Evolutionary conservation across 1,140 invertebrate species (phyloP).

Genomic region (Drusus annulatus): DNA sequence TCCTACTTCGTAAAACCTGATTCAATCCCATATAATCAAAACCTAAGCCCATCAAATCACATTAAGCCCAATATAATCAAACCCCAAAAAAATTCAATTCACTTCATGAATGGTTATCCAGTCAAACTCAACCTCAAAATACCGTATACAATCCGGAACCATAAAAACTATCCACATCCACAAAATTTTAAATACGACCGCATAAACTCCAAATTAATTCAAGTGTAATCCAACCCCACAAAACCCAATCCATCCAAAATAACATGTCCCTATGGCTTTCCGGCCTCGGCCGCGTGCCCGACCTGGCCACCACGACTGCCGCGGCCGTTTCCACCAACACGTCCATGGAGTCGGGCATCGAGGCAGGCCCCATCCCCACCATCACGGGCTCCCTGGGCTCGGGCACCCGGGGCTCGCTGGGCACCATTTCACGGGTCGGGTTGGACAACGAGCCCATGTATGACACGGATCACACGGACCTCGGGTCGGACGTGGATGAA

Average conservation of each 20-base stretch:
- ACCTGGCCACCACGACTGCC: constrained; percentile 63
- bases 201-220: no score
- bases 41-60: no score
- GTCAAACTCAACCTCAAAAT: no score
- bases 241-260: neutral
- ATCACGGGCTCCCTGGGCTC: constrained; percentile 77
- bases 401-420: constrained; percentile 72
- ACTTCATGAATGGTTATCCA: no score
- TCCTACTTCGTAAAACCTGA: no score
- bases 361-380: constrained; percentile 76
- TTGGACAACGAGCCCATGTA: constrained; percentile 75
- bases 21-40: no score
- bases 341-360: constrained; percentile 71
- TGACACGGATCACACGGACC: constrained; percentile 83
- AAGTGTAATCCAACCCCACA: no score
- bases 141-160: no score
- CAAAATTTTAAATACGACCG: no score
- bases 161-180: no score
- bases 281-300: constrained; percentile 60
- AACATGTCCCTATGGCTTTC: constrained; percentile 68
- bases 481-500: constrained; percentile 83
- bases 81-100: no score
- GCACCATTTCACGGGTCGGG: constrained; percentile 73
- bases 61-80: no score
- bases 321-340: constrained; percentile 68